A percentile compares a stretch with the other conserved stretches of the same genome.
Evolutionary conservation across 2,888 invertebrate genomes (phyloP).

Genomic region (Lepidochitona cinerea): DNA sequence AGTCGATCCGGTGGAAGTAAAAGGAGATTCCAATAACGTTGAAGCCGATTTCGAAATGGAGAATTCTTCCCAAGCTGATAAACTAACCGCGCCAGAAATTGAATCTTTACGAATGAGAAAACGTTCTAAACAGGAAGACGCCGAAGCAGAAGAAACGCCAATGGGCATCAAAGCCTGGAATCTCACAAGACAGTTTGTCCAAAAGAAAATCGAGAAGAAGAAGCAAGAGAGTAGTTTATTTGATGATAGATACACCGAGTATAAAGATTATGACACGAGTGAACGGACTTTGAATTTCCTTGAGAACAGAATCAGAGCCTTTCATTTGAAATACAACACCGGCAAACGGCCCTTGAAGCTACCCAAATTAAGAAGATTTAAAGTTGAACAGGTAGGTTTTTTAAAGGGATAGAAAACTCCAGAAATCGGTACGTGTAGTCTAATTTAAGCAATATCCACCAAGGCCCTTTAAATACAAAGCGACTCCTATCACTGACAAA

Average conservation of each 20-base stretch:
- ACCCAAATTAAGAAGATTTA: constrained; percentile 55
- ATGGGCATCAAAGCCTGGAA: not conserved
- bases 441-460: too few relatives aligned
- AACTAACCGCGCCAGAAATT: too few relatives aligned
- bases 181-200: not conserved
- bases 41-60: too few relatives aligned
- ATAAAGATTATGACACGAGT: constrained; percentile 57
- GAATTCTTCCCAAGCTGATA: too few relatives aligned
- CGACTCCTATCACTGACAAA: too few relatives aligned
- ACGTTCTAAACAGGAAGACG: not conserved
- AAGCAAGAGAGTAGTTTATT: constrained; percentile 3
- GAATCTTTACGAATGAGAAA: too few relatives aligned
- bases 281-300: constrained; percentile 51
- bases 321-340: constrained; percentile 49
- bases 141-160: not conserved
- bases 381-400: constrained; percentile 42
- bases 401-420: too few relatives aligned
- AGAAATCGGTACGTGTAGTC: too few relatives aligned
- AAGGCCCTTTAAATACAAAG: too few relatives aligned
- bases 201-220: not conserved
- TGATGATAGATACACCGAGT: constrained; percentile 22
- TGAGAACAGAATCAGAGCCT: constrained; percentile 54
- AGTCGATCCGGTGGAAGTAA: too few relatives aligned
- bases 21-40: too few relatives aligned
- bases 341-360: constrained; percentile 42